Conservation (phyloP, 2,113 vertebrate genomes). For the Tinamus guttatus region DNA sequence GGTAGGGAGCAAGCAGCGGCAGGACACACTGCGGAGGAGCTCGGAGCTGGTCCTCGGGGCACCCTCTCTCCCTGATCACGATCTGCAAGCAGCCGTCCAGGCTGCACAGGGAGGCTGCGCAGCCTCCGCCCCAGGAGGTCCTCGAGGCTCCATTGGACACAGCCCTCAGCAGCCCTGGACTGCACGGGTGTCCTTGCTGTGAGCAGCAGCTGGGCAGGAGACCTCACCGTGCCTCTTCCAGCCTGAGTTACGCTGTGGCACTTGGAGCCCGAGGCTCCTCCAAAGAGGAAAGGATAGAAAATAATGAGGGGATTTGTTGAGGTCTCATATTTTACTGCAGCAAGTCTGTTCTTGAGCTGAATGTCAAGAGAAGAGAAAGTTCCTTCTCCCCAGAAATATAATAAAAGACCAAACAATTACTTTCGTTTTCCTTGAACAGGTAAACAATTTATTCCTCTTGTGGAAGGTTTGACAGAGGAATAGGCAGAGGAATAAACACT, state of each 20-base stretch:
- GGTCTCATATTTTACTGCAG: not conserved
- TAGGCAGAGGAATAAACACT: not conserved
- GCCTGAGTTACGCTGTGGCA: fast-evolving
- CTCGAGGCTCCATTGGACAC: too few species aligned
- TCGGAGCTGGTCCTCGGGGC: too few species aligned
- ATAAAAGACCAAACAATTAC: not conserved
- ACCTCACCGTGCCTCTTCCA: fast-evolving
- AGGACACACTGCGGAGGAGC: too few species aligned
- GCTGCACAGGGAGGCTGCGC: too few species aligned
- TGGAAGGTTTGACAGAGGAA: not conserved
- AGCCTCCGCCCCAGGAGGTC: too few species aligned
- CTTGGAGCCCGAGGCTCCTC: not conserved
- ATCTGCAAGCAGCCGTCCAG: not conserved
- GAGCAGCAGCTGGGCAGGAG: not conserved
- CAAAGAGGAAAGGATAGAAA: not conserved
- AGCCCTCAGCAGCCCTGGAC: too few species aligned
- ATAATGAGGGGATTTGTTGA: not conserved
- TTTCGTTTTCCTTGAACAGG: not conserved
- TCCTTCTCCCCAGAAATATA: not conserved
- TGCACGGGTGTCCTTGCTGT: too few species aligned
- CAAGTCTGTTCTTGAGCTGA: not conserved
- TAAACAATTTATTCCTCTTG: not conserved
- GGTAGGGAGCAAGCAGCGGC: too few species aligned
- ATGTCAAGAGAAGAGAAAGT: fast-evolving
- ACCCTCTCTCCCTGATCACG: not conserved